phyloP scores from a whole-genome alignment of 2,113 vertebrate species.

The Eupsittula cactorum region DNA sequence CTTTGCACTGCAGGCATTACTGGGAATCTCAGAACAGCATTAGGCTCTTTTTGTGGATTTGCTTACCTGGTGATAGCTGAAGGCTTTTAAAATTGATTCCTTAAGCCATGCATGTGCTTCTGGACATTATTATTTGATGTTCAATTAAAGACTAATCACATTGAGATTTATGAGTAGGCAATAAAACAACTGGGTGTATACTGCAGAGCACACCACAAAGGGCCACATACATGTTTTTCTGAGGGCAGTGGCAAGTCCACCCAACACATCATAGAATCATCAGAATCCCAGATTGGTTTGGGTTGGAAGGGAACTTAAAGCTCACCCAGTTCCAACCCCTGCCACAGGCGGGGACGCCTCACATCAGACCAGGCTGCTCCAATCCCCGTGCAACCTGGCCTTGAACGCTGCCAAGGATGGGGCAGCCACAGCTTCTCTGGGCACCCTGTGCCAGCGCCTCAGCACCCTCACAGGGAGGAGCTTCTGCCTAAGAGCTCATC shows the following conservation, averaged over 20 bases:
- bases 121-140: background rate
- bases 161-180: rapidly evolving
- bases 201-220: rapidly evolving
- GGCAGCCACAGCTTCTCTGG: background rate
- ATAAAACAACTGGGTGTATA: rapidly evolving
- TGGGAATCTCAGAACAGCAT: rapidly evolving
- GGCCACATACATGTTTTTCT: rapidly evolving
- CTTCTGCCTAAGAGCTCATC: too few species aligned
- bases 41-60: rapidly evolving
- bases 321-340: background rate
- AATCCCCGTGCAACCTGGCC: background rate
- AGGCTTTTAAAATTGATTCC: rapidly evolving
- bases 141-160: background rate
- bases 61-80: rapidly evolving
- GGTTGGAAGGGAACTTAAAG: background rate
- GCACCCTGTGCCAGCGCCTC: too few species aligned
- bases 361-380: background rate
- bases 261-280: background rate
- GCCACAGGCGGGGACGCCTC: background rate
- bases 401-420: background rate
- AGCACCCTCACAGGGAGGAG: background rate
- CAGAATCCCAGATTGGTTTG: background rate
- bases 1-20: rapidly evolving
- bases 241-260: rapidly evolving
- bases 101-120: rapidly evolving